These are phyloP conservation scores for Chymomyza fuscimana DNA, from an alignment of 2,888 invertebrate species.

Conservation along the genomic window DNA sequence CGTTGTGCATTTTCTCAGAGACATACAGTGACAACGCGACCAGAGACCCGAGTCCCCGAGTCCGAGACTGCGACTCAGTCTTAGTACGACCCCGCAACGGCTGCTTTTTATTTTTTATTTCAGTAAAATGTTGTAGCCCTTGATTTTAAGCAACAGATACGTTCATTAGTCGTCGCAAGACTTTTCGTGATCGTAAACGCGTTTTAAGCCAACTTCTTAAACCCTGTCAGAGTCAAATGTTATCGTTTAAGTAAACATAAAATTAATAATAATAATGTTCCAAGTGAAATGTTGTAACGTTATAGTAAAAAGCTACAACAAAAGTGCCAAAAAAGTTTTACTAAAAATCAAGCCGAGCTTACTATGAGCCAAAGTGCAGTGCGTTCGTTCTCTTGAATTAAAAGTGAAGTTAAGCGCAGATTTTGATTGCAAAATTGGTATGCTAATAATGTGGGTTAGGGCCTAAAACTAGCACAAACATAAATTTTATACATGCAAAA, in stretches of 20 bases:
- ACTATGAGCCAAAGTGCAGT: neutral
- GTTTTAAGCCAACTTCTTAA: slow-evolving; percentile 50
- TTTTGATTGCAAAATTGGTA: slow-evolving; percentile 45
- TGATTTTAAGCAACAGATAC: slow-evolving; percentile 76
- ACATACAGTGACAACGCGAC: slow-evolving; percentile 23
- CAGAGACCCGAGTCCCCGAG: neutral
- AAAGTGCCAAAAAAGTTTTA: slow-evolving; percentile 13
- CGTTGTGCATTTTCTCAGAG: slow-evolving; percentile 68
- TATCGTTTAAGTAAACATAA: neutral
- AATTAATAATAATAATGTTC: neutral
- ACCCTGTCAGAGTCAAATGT: neutral
- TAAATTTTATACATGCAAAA: slow-evolving; percentile 22
- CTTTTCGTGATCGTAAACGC: slow-evolving; percentile 75
- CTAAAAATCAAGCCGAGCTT: neutral
- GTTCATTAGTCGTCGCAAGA: slow-evolving; percentile 76
- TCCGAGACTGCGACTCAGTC: neutral
- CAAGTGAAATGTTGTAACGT: neutral
- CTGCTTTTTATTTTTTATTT: slow-evolving; percentile 45
- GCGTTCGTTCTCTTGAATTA: neutral
- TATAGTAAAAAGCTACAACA: neutral
- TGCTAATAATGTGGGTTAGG: slow-evolving; percentile 63
- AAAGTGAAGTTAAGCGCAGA: slow-evolving; percentile 12
- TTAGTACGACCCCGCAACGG: slow-evolving; percentile 5
- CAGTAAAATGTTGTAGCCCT: slow-evolving; percentile 76
- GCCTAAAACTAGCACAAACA: slow-evolving; percentile 54